Evolutionary conservation across 2,797 vertebrate species (phyloP), one percentile per base, ranked within the genome.

Genomic region (Acipenser ruthenus): DNA sequence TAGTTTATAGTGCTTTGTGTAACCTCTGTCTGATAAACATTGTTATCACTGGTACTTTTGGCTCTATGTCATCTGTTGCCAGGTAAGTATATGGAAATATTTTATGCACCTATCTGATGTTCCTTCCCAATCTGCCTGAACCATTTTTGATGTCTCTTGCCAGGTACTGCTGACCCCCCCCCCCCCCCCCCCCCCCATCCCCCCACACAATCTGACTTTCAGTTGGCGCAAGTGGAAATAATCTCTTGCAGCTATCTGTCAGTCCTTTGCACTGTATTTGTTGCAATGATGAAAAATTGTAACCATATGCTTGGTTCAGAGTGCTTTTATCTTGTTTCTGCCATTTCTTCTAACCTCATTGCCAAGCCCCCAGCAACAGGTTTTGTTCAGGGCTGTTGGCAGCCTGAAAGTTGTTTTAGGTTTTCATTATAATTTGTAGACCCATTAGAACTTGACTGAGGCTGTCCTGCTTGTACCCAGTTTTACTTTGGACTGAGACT

Each of bases 1-100:
- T 63, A 51, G 48, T 64, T 7, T 49, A 15, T 49, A 50, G 12
- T 60, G 55, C 56, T 65, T 64, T 51, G 10, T 56, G 23, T 50
- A 67, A 63, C 65, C 50, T 18, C 18, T 60, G 62, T 51, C 69
- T 70, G 69, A 66, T 67, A 70, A 60, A 48, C 65, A 64, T 50
- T 37, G 37, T 37, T 18, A 63, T 58, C 12, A 59, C 64, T 64
- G 52, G 53, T 56, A 61, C 67, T 67, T 37, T 23, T 50, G 60
- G 15, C 47, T n/a, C 53, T n/a, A n/a, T 59, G 60, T 58, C 62
- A 12, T 15, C 10, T 62, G 49, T 65, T 53, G 49, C 13, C 56
- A 56, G 65, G 64, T 9, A 9, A 59, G 65, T 48, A 59, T 11
- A 60, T 53, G 60, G 37, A 7, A 15, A 50, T n/a, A 59, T 68